Base-by-base conservation (phyloP, 30 jellyfish, hydroid and myxozoan species). In the Pseudorhiza aurosa region DNA sequence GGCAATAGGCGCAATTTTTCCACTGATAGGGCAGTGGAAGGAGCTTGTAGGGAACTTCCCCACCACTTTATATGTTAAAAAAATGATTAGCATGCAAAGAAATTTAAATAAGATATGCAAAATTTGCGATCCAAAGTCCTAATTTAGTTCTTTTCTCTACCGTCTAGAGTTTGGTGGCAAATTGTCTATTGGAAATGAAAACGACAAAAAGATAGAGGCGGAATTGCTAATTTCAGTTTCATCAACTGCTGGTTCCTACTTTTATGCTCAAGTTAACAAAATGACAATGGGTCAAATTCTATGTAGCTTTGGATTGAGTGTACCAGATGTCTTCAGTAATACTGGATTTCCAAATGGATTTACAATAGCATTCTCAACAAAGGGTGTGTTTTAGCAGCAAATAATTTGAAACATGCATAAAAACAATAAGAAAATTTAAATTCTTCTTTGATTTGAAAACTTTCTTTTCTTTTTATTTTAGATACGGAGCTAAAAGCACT, bases 311-410 rank as follows among this genome's bases (percentile, higher is more conserved):
- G 85, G 63, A 51, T 43, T 70, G 37, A 55, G 56, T 8, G 43
- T 75, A 22, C 96, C 96, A 8, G 55, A 76, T 21, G 84, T 53
- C n/a, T 26, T 87, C 3, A 47, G 57, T 49, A 94, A 77, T 37
- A 43, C 94, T 47, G 92, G 93, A 10, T 87, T 87, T 58, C 96
- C 96, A 9, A 77, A 67, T 42, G 96, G 96, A 31, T 59, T 77
- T 31, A 30, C 74, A 21, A 70, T 75, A 15, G 85, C 83, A 8
- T 87, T 77, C 55, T 27, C 96, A n/a, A n/a, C n/a, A n/a, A n/a
- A n/a, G n/a, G n/a, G n/a, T n/a, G n/a, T n/a, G n/a, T n/a, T n/a
- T n/a, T n/a, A n/a, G n/a, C n/a, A n/a, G n/a, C n/a, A n/a, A n/a
- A n/a, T n/a, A n/a, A n/a, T n/a, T n/a, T n/a, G n/a, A n/a, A n/a